phyloP scores from a whole-genome alignment of 2,888 invertebrate genomes.

The Ypsolopha scabrella region DNA sequence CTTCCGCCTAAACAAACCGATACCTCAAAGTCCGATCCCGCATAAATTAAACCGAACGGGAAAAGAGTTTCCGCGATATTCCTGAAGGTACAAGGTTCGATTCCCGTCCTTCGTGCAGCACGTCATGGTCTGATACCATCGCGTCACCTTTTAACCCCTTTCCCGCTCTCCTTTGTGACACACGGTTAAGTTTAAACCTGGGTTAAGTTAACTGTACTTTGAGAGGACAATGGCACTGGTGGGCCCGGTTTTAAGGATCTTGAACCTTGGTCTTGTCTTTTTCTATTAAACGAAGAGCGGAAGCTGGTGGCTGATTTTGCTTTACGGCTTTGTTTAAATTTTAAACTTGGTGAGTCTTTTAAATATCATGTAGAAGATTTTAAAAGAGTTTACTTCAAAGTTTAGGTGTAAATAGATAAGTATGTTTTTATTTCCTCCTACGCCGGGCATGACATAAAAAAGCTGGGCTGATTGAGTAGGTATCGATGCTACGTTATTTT shows the following conservation, averaged over 20 bases:
- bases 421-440: no score
- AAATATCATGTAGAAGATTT: not conserved
- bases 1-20: no score
- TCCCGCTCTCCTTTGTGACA: slow-evolving; percentile 5
- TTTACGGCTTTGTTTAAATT: no score
- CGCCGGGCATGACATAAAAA: no score
- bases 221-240: slow-evolving; percentile 2
- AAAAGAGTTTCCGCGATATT: not conserved
- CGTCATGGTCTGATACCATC: slow-evolving; percentile 2
- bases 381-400: not conserved
- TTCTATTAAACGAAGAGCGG: not conserved
- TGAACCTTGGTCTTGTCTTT: not conserved
- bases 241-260: slow-evolving; percentile 1
- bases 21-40: no score
- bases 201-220: not conserved
- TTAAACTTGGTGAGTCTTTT: not conserved
- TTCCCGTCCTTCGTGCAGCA: not conserved
- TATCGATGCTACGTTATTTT: no score
- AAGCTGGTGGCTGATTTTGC: no score
- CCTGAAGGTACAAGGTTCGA: not conserved
- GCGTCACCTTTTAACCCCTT: not conserved
- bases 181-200: slow-evolving; percentile 1
- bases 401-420: no score
- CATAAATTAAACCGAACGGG: not conserved
- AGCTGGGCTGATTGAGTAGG: no score